Percentiles rank a stretch among this genome's conserved stretches.
Evolutionary conservation across 2,888 invertebrate species (phyloP).

Genomic region (Apodemia mormo): DNA sequence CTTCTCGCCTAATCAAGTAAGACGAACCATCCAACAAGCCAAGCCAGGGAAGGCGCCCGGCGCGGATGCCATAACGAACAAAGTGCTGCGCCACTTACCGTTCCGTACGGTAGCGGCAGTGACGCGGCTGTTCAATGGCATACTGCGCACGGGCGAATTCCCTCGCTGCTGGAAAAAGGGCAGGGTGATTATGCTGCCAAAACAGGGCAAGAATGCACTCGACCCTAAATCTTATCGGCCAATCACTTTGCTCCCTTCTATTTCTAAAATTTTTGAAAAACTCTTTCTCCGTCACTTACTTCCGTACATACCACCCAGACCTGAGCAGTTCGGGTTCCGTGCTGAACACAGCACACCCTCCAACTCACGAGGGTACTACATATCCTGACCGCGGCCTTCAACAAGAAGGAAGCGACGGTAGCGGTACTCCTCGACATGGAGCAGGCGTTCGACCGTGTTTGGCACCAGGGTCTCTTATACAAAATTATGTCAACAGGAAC

Average conservation of each 20-base stretch:
- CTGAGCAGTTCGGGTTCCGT: slow-evolving; percentile 38
- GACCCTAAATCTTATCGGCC: slow-evolving; percentile 24
- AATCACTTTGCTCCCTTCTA: slow-evolving; percentile 32
- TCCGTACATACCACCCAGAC: slow-evolving; percentile 23
- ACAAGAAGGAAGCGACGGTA: too few species aligned
- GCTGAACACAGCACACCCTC: slow-evolving; percentile 39
- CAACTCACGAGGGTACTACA: slow-evolving; percentile 42
- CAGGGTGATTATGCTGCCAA: slow-evolving; percentile 35
- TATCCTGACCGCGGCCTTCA: slow-evolving; percentile 17
- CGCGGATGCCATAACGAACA: slow-evolving; percentile 28
- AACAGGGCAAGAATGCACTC: slow-evolving; percentile 36
- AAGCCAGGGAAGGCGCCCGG: slow-evolving; percentile 35
- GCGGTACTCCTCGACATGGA: too few species aligned
- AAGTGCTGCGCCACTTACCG: slow-evolving; percentile 29
- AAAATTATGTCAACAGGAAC: not conserved
- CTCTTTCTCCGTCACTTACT: slow-evolving; percentile 29
- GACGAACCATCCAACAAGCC: not conserved
- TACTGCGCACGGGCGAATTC: slow-evolving; percentile 13
- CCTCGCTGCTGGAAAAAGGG: slow-evolving; percentile 34
- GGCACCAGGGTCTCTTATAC: slow-evolving; percentile 38
- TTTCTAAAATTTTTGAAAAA: slow-evolving; percentile 38
- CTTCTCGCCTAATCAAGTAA: slow-evolving; percentile 29
- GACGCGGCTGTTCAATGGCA: slow-evolving; percentile 33
- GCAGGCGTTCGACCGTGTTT: too few species aligned
- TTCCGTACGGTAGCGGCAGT: slow-evolving; percentile 19